These are phyloP conservation scores for Netelia virgata DNA, from an alignment of 2,888 invertebrate species.

Conservation along the genomic window DNA sequence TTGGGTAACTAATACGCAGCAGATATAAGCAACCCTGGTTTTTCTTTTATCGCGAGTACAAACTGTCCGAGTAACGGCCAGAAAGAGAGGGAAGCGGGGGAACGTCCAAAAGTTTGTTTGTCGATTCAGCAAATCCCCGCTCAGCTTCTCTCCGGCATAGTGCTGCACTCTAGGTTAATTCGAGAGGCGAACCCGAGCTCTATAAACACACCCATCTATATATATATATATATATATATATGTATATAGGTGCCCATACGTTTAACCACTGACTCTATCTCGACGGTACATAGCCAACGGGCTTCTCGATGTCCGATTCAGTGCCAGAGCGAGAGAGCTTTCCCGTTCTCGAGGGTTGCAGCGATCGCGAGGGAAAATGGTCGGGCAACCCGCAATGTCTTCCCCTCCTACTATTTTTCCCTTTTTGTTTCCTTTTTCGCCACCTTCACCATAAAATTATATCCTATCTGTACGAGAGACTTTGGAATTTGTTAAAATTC, in stretches of 20 bases:
- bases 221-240: constrained; percentile 31
- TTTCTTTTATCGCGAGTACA: background rate
- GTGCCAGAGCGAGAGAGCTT: constrained; percentile 21
- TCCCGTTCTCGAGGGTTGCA: constrained; percentile 30
- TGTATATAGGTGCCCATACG: constrained; percentile 23
- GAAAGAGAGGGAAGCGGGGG: constrained; percentile 1
- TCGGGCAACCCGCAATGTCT: background rate
- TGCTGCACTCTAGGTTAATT: constrained; percentile 65
- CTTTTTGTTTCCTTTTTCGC: constrained; percentile 9
- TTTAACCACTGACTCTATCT: constrained; percentile 47
- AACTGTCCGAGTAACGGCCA: background rate
- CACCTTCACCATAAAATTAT: background rate
- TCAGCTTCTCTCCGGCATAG: constrained; percentile 15
- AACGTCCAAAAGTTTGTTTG: constrained; percentile 62
- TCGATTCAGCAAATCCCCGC: constrained; percentile 64
- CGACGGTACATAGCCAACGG: constrained; percentile 16
- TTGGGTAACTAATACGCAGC: constrained; percentile 32
- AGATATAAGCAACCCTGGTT: constrained; percentile 8
- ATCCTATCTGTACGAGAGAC: constrained; percentile 3
- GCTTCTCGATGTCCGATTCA: constrained; percentile 56
- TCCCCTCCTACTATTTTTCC: background rate
- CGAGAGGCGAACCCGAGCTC: constrained; percentile 49
- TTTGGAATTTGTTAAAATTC: constrained; percentile 7
- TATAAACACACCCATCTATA: constrained; percentile 18
- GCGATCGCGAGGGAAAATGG: no score